These are phyloP conservation scores for Parnassius mnemosyne DNA, from an alignment of 2,888 invertebrate species.

Conservation along the genomic window DNA sequence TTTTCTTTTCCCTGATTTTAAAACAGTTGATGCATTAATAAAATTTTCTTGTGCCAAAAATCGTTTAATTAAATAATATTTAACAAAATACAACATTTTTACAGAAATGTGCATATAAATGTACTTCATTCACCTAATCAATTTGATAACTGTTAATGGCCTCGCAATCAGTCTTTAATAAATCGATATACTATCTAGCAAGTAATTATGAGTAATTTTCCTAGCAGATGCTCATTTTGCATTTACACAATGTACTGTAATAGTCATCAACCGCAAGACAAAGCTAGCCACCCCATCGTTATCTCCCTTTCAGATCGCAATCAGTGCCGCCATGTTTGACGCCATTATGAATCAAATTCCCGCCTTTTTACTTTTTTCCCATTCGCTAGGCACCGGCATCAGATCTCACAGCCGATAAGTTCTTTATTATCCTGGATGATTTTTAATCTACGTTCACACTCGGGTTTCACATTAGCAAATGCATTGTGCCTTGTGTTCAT, in stretches of 20 bases:
- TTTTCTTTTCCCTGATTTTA: too few relatives aligned
- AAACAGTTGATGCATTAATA: too few relatives aligned
- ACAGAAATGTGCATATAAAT: too few relatives aligned
- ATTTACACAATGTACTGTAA: constrained; percentile 36
- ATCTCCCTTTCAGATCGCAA: constrained; percentile 73
- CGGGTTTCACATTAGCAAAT: constrained; percentile 62
- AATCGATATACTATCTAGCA: constrained; percentile 41
- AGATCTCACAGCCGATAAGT: constrained; percentile 76
- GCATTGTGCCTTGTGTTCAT: constrained; percentile 39
- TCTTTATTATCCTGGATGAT: constrained; percentile 78
- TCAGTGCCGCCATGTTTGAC: constrained; percentile 73
- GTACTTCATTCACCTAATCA: too few relatives aligned
- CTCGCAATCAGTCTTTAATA: constrained; percentile 19
- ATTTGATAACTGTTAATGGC: too few relatives aligned
- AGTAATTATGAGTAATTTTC: constrained; percentile 32
- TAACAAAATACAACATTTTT: too few relatives aligned
- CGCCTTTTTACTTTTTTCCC: constrained; percentile 69
- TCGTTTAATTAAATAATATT: not conserved
- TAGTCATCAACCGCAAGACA: constrained; percentile 65
- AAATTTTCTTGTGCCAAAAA: not conserved
- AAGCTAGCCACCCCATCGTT: constrained; percentile 66
- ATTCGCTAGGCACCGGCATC: constrained; percentile 68
- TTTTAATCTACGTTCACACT: constrained; percentile 68
- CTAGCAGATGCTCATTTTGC: constrained; percentile 43
- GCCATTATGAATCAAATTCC: constrained; percentile 77